A percentile compares a stretch with the other conserved stretches of the same genome.
These are phyloP conservation scores for Belonocnema kinseyi DNA, from an alignment of 1,140 invertebrate species.

Conservation along the genomic window DNA sequence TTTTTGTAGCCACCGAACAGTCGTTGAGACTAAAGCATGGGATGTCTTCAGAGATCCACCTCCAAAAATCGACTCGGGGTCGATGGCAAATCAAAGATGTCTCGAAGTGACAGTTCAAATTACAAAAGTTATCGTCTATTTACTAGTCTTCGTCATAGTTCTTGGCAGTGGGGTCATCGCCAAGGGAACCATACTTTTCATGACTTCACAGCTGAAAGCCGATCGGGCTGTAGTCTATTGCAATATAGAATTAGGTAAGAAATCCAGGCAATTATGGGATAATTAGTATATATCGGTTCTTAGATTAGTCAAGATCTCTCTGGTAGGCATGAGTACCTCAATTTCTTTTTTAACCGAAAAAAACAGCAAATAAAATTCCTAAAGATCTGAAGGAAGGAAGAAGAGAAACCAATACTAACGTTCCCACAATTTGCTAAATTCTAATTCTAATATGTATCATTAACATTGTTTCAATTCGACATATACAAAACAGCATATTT, in stretches of 20 bases:
- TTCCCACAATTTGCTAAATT: conserved; percentile 7
- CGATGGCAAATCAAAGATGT: conserved; percentile 91
- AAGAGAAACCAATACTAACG: not conserved
- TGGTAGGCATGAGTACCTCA: not conserved
- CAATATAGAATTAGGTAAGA: conserved; percentile 88
- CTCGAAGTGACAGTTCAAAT: conserved; percentile 90
- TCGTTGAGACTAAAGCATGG: conserved; percentile 94
- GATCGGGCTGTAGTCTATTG: conserved; percentile 86
- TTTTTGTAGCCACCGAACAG: conserved; percentile 83
- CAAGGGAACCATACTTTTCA: conserved; percentile 91
- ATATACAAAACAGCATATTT: not conserved
- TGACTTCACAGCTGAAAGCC: conserved; percentile 91
- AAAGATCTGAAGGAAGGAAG: not conserved
- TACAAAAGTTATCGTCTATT: conserved; percentile 89
- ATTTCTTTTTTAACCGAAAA: conserved; percentile 15
- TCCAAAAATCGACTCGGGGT: conserved; percentile 90
- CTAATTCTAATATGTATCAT: not conserved
- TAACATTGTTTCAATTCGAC: not conserved
- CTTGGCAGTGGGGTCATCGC: conserved; percentile 88
- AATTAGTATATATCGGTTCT: conserved; percentile 12
- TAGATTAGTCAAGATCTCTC: conserved; percentile 30
- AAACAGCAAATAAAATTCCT: not conserved
- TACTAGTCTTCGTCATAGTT: conserved; percentile 90
- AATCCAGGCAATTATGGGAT: conserved; percentile 14
- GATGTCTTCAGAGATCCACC: conserved; percentile 95